Conservation (phyloP, 1,140 invertebrate genomes). For the Coenobita brevimanus region DNA sequence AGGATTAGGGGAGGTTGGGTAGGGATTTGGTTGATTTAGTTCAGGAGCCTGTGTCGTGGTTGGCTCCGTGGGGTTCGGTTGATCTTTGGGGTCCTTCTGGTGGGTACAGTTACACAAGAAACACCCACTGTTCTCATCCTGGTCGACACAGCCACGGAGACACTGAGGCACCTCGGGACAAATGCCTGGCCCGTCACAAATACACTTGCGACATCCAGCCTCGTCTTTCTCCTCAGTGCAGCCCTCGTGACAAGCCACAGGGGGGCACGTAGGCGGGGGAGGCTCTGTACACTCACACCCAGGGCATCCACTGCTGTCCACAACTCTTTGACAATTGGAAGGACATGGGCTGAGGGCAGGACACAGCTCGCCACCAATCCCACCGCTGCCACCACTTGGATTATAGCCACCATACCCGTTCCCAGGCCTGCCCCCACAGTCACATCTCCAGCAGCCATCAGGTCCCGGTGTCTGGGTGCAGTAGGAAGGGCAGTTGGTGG, state of each 20-base stretch:
- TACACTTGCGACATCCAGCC: constrained; percentile 27
- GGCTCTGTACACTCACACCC: constrained; percentile 17
- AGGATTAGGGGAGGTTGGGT: no score
- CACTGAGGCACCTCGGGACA: constrained; percentile 33
- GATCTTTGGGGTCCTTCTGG: no score
- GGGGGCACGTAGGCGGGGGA: constrained; percentile 10
- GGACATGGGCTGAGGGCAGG: constrained; percentile 26
- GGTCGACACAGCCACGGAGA: constrained; percentile 32
- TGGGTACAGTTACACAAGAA: constrained; percentile 50
- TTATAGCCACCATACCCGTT: background rate
- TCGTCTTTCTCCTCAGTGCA: constrained; percentile 27
- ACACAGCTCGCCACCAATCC: background rate
- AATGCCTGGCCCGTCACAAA: constrained; percentile 10
- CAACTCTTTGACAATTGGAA: constrained; percentile 21
- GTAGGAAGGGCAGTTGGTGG: background rate
- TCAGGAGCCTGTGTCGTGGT: no score
- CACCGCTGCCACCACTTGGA: background rate
- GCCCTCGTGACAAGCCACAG: constrained; percentile 23
- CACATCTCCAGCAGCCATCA: constrained; percentile 26
- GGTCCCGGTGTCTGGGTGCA: background rate
- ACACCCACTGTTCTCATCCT: constrained; percentile 26
- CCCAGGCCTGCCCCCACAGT: background rate
- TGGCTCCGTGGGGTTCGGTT: no score
- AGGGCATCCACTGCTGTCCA: constrained; percentile 35
- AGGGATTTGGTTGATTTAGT: no score